Evolutionary conservation across 2,797 vertebrate species (phyloP), one percentile per base, ranked within the genome.

Genomic region (Lacerta bilineata): DNA sequence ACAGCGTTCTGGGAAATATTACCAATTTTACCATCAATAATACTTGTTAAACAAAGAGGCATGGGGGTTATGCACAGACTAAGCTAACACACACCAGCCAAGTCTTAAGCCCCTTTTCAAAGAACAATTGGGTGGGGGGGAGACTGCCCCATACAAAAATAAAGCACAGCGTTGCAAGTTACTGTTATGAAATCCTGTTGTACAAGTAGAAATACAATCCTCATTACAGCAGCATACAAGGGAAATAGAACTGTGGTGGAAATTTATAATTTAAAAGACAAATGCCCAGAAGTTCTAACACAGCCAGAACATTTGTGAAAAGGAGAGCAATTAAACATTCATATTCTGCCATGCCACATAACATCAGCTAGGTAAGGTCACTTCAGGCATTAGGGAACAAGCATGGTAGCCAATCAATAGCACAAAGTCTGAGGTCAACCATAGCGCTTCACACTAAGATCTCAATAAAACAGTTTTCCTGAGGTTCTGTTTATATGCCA

Each of bases 281-380:
- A 90, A 93, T 93, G 83, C 91, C 92, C 91, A 92, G 64, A 80
- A 88, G 86, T 91, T 90, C 84, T 86, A 95, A 89, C 78, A 71
- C 71, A 83, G 82, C 41, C 66, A 92, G 94, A 94, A 92, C 61
- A 82, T 0, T 80, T 86, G 88, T 90, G 89, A 89, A 91, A 83
- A 91, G 78, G 68, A 90, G 87, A 91, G 66, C 83, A 92, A 92
- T 89, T 88, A 72, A 93, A 96, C 93, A 94, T 94, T 95, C 92
- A 87, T n/a, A 68, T 88, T 83, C 87, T 93, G 88, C 93, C 92
- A 86, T 77, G 90, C 92, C 27, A 0, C 82, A 91, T 86, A 76
- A 87, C 88, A 77, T 93, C 71, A 4, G 92, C 92, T 89, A 87
- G 81, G 76, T 95, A 96, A 96, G 95, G 95, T 95, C 95, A 96